These are phyloP conservation scores for Drosophila trapezifrons DNA, from an alignment of 1,140 invertebrate species.

Conservation along the genomic window DNA sequence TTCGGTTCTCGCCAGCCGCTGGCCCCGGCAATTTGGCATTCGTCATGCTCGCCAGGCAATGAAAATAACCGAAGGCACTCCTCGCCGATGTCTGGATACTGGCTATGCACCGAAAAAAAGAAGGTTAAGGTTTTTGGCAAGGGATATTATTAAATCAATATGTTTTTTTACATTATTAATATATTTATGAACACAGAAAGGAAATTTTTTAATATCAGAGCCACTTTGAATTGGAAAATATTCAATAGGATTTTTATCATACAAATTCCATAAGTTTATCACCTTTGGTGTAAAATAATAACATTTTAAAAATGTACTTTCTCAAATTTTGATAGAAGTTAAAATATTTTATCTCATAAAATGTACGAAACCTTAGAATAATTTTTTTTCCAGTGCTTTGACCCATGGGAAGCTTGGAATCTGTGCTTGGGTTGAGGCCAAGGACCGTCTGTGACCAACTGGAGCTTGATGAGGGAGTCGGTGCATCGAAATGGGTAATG, in stretches of 20 bases:
- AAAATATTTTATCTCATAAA: no score
- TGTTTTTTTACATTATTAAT: background rate
- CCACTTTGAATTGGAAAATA: no score
- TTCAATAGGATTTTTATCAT: background rate
- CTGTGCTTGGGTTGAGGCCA: constrained; percentile 9
- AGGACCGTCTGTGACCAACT: constrained; percentile 35
- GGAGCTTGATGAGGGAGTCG: constrained; percentile 37
- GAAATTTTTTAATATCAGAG: no score
- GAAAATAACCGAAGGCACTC: constrained; percentile 63
- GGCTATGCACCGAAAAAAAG: constrained; percentile 1
- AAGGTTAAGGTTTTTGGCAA: background rate
- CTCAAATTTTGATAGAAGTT: no score
- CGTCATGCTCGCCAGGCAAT: constrained; percentile 72
- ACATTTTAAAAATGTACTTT: no score
- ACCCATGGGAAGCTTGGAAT: constrained; percentile 32
- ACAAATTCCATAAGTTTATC: no score
- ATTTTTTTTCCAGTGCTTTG: constrained; percentile 1
- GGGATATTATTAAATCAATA: background rate
- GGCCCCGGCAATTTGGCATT: constrained; percentile 73
- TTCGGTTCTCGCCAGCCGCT: constrained; percentile 27
- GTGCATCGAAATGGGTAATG: constrained; percentile 42
- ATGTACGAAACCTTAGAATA: no score
- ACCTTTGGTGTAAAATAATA: no score
- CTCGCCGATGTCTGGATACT: constrained; percentile 22
- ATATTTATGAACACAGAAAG: background rate